Evolutionary conservation across 2,797 vertebrate species (phyloP).

Genomic region (Leptoclinus maculatus): DNA sequence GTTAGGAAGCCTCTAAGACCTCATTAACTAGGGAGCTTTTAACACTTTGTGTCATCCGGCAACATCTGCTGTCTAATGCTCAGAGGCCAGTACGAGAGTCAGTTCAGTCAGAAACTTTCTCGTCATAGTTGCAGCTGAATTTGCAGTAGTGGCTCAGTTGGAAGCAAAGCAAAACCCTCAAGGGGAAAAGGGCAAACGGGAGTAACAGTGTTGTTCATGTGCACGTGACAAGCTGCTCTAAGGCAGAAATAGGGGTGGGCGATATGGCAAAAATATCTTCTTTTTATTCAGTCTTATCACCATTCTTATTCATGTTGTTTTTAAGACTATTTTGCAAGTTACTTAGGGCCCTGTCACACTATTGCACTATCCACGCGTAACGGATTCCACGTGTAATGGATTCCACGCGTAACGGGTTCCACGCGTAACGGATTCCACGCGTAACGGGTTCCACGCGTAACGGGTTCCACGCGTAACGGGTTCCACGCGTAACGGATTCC

Average conservation of each 20-base stretch:
- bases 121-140: conserved; percentile 16
- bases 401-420: no score
- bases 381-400: no score
- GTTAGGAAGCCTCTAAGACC: conserved; percentile 83
- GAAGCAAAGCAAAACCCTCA: conserved; percentile 6
- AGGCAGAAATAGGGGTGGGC: not conserved
- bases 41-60: conserved; percentile 70
- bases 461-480: no score
- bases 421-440: no score
- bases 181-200: conserved; percentile 1
- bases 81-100: conserved; percentile 40
- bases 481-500: no score
- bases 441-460: no score
- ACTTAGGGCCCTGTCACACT: no score
- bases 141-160: not conserved
- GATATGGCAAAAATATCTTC: not conserved
- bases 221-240: not conserved
- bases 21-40: conserved; percentile 86
- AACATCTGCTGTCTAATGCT: conserved; percentile 69
- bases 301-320: not conserved
- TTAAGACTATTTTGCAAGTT: not conserved
- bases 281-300: not conserved
- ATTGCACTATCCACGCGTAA: no score
- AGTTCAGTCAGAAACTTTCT: conserved; percentile 29
- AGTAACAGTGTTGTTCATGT: not conserved